phyloP scores from a whole-genome alignment of 1,140 invertebrate genomes.

The Drosophila orena region DNA sequence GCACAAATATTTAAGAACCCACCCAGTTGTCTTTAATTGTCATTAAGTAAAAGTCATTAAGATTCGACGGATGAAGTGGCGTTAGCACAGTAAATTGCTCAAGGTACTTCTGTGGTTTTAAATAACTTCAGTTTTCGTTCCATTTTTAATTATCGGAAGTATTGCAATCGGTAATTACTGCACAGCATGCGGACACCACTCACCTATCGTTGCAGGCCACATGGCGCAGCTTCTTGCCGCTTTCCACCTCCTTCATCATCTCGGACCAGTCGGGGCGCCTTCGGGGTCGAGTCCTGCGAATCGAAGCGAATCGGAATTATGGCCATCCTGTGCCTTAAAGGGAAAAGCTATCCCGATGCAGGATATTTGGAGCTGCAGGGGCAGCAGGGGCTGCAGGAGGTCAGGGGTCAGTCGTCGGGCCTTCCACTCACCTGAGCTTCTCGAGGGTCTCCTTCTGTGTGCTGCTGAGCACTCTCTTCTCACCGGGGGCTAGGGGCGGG shows the following conservation, averaged over 20 bases:
- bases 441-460: conserved; percentile 87
- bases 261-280: conserved; percentile 93
- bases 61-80: not conserved
- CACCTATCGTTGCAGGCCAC: conserved; percentile 93
- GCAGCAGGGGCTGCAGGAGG: conserved; percentile 47
- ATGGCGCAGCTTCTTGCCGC: conserved; percentile 90
- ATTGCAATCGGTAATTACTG: conserved; percentile 27
- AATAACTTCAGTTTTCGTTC: conserved; percentile 5
- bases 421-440: conserved; percentile 79
- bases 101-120: not conserved
- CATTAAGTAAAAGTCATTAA: not conserved
- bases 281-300: conserved; percentile 88
- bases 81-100: not conserved
- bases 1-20: too few species aligned
- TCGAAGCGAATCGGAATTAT: conserved; percentile 38
- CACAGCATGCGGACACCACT: conserved; percentile 20
- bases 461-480: conserved; percentile 84
- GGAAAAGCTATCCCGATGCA: conserved; percentile 84
- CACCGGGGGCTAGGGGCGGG: conserved; percentile 86
- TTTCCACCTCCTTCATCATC: conserved; percentile 95
- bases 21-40: not conserved
- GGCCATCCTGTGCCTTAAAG: conserved; percentile 82
- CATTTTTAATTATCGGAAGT: conserved; percentile 32
- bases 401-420: conserved; percentile 6
- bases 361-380: not conserved